phyloP scores from a whole-genome alignment of 2,797 vertebrate species.

The Argyrosomus regius region DNA sequence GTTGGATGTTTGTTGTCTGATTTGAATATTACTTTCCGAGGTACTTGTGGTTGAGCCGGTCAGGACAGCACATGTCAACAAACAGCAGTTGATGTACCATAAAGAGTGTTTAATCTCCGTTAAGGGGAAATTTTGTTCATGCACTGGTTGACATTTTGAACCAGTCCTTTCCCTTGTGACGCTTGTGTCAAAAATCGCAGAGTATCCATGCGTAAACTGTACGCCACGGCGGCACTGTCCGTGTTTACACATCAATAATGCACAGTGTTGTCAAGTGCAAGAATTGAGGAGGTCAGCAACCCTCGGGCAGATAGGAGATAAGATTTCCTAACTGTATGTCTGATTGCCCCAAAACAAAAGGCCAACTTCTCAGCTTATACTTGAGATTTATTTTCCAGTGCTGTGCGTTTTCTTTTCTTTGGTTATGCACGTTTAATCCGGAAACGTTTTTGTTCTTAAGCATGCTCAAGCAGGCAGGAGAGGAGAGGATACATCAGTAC shows the following conservation, averaged over 20 bases:
- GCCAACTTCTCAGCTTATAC: not conserved
- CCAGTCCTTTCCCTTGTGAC: slow-evolving; percentile 6
- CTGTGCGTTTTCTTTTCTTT: not conserved
- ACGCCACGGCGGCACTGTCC: slow-evolving; percentile 13
- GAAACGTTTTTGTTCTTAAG: not conserved
- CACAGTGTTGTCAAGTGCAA: slow-evolving; percentile 34
- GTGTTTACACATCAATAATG: slow-evolving; percentile 76
- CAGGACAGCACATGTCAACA: not conserved
- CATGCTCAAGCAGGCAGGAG: not conserved
- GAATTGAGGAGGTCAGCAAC: slow-evolving; percentile 61
- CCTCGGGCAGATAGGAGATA: slow-evolving; percentile 29
- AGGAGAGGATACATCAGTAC: not conserved
- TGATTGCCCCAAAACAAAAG: slow-evolving; percentile 22
- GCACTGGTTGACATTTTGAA: slow-evolving; percentile 8
- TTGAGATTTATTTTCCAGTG: not conserved
- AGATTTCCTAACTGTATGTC: slow-evolving; percentile 33
- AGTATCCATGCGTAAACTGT: slow-evolving; percentile 28
- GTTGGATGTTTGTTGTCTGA: not conserved
- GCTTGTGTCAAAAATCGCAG: not conserved
- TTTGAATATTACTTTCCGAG: slow-evolving; percentile 36
- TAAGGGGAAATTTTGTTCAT: not conserved
- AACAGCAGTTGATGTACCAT: not conserved
- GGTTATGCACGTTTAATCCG: not conserved
- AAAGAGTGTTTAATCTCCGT: not conserved
- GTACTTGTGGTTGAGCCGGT: not conserved